phyloP scores from a whole-genome alignment of 2,888 invertebrate species.

The Gymnocheta viridis region DNA sequence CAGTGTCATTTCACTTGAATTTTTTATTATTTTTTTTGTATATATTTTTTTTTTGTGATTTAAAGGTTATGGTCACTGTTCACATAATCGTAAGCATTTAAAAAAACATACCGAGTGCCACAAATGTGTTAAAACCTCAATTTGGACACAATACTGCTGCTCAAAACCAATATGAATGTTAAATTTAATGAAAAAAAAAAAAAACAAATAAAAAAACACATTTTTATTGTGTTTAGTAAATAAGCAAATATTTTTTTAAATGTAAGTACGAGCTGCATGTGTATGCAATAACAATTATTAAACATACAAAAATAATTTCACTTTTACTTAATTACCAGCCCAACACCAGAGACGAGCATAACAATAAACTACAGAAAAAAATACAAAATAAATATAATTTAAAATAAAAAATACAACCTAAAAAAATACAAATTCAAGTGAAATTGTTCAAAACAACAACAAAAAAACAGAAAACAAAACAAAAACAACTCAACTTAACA shows the following conservation, averaged over 20 bases:
- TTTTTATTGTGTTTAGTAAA: no score
- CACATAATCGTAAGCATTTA: conserved; percentile 52
- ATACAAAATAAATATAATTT: conserved; percentile 34
- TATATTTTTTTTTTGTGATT: conserved; percentile 21
- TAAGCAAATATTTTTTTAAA: neutral
- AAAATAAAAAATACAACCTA: neutral
- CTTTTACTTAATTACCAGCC: conserved; percentile 67
- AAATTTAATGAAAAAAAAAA: conserved; percentile 4
- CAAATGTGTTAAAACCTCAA: conserved; percentile 27
- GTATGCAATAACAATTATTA: conserved; percentile 65
- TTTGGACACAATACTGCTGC: neutral
- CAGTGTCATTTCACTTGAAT: conserved; percentile 60
- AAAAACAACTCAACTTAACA: conserved; percentile 5
- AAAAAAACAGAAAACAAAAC: no score
- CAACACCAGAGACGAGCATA: conserved; percentile 23
- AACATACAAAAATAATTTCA: conserved; percentile 68
- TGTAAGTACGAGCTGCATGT: conserved; percentile 20
- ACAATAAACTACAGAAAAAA: conserved; percentile 35
- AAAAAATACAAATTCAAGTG: conserved; percentile 45
- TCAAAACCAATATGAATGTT: neutral
- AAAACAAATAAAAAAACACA: conserved; percentile 5
- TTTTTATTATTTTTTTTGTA: no score
- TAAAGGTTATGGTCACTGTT: conserved; percentile 68
- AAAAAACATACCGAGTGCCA: neutral
- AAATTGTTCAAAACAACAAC: conserved; percentile 55